These are phyloP conservation scores for Ophiodon elongatus DNA, from an alignment of 2,113 vertebrate genomes.

Conservation along the genomic window DNA sequence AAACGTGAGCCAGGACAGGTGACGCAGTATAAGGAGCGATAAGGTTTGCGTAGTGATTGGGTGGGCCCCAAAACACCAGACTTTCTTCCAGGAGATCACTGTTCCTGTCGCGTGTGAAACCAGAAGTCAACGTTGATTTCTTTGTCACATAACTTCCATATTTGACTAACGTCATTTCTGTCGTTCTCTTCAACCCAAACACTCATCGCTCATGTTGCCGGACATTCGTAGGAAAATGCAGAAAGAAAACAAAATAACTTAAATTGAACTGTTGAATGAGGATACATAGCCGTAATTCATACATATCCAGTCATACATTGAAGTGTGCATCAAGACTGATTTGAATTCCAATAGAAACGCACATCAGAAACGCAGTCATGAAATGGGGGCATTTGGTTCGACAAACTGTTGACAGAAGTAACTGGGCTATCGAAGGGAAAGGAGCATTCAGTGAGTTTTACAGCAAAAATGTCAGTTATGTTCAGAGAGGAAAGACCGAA, in stretches of 20 bases:
- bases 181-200: too few species aligned
- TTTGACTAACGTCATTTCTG: too few species aligned
- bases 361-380: conserved; percentile 41
- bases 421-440: conserved; percentile 35
- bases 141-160: too few species aligned
- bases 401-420: conserved; percentile 37
- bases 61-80: neutral
- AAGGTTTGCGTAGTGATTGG: neutral
- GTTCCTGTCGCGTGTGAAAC: too few species aligned
- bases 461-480: conserved; percentile 44
- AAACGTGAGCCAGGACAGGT: too few species aligned
- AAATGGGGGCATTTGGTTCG: conserved; percentile 29
- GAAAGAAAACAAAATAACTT: neutral
- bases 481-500: conserved; percentile 25
- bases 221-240: too few species aligned
- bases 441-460: conserved; percentile 2
- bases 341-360: conserved; percentile 50
- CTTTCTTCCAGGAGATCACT: too few species aligned
- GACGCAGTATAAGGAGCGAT: neutral
- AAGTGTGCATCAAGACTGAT: conserved; percentile 30
- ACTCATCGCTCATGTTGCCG: too few species aligned
- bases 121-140: too few species aligned
- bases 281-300: neutral
- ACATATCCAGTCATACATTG: conserved; percentile 13
- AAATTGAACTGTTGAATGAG: neutral